Base-by-base conservation (phyloP, 2,113 vertebrate genomes). In the Pandion haliaetus region DNA sequence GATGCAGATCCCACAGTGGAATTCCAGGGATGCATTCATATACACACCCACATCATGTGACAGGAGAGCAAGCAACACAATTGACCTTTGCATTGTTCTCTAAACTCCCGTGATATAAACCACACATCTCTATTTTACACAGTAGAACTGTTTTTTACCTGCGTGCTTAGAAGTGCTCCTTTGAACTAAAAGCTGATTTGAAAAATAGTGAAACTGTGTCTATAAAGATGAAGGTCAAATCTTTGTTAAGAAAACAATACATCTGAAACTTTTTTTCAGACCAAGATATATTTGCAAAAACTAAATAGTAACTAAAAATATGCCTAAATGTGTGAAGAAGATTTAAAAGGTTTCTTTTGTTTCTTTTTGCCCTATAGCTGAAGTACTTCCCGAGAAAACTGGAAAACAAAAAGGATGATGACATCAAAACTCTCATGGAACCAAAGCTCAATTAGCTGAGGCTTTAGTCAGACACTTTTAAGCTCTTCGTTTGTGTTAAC, bases 11-110 rank as follows among this genome's bases (percentile, higher is more conserved):
- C 97, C 88, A 94, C 95, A 95, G 98, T 98, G 98, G 97, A 98
- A 99, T 99, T 99, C 99, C 98, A 98, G 90, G 85, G 97, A 98
- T 95, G 97, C 96, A 97, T 97, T 98, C 95, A 97, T 94, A 89
- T 38, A 95, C 96, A 93, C 93, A 95, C 95, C 97, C 95, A 93
- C 93, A 76, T 89, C 96, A 79, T 91, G 95, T 95, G 96, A 97
- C 91, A 85, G 90, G 92, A 94, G 94, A 94, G 95, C 94, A 92
- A 96, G 93, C 94, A 94, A 93, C 93, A 97, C 94, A 95, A 97
- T 95, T 97, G 97, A 97, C 97, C 97, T 98, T 89, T 96, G 95
- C 96, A 97, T 98, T 98, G 97, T 98, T 95, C 92, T 76, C 93
- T 86, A 86, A 96, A 94, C 90, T 97, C 93, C 92, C 4, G 62